Evolutionary conservation across 2,113 vertebrate species (phyloP).

Genomic region (Poecilia latipinna): DNA sequence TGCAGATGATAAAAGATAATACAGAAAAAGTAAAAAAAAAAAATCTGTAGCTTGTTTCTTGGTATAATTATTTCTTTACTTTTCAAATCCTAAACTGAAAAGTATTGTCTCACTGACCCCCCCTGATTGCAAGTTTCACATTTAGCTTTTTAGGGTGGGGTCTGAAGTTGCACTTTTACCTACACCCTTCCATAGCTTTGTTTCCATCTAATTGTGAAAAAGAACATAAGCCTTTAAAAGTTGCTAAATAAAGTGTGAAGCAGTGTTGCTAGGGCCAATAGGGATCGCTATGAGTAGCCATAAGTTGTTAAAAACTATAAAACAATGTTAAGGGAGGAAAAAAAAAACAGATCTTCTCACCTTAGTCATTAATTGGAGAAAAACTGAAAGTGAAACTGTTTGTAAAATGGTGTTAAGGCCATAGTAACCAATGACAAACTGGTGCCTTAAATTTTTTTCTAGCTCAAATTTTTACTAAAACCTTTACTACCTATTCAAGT

Average conservation of each 20-base stretch:
- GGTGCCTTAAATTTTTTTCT: too few species aligned
- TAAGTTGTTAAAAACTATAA: neutral
- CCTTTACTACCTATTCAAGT: too few species aligned
- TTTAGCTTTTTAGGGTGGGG: neutral
- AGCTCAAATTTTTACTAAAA: too few species aligned
- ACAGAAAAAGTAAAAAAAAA: neutral
- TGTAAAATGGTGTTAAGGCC: too few species aligned
- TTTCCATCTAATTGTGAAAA: neutral
- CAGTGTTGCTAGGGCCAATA: too few species aligned
- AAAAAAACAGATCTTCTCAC: neutral
- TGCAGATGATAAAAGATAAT: slow-evolving; percentile 11
- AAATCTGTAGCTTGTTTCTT: slow-evolving; percentile 9
- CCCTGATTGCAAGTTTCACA: slow-evolving; percentile 26
- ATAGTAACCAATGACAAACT: too few species aligned
- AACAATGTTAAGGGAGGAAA: neutral
- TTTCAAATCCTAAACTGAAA: slow-evolving; percentile 31
- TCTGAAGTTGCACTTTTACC: slow-evolving; percentile 4
- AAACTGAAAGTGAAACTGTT: too few species aligned
- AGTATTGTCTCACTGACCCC: slow-evolving; percentile 24
- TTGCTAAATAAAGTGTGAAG: neutral
- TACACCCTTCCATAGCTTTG: neutral
- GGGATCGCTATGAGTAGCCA: neutral
- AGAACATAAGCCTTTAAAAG: neutral
- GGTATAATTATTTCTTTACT: neutral
- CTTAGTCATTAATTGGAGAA: neutral